Base-by-base conservation (phyloP, 2,797 vertebrate species). In the Gila robusta region DNA sequence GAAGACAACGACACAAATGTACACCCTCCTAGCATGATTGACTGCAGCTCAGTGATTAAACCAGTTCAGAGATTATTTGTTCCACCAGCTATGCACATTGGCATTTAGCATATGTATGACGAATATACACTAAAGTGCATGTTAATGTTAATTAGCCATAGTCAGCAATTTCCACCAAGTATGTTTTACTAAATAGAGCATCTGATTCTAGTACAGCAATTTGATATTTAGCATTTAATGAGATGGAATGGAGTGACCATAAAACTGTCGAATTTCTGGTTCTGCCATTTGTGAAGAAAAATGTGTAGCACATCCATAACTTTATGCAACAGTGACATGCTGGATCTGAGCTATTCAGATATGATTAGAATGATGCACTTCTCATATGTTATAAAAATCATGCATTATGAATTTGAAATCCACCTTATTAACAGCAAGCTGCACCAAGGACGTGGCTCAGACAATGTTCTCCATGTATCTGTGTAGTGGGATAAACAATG, bases 31-130 rank as follows among this genome's bases (percentile, higher is more conserved):
- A 62, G 44, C 28, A 66, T 54, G 21, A 72, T 28, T 83, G 12
- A 69, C 39, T 66, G 44, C 32, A 74, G 41, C 54, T 83, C 26
- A 76, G 28, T 54, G 73, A 54, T 76, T 59, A 79, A 79, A 62
- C 76, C 28, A 76, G 47, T 76, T 54, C 49, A 26, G 62, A 49
- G 19, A 82, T 70, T 69, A 76, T 39, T 82, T 54, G 49, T 80
- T 86, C 37, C 54, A 62, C 32, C 82, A 47, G 82, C 52, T 17
- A 47, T 41, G 10, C 54, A 1, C 26, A 14, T 32, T 77, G 80
- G 14, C 23, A 21, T 71, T 86, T 49, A 70, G 21, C 28, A 47
- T 62, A 26, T 28, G 10, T 32, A 47, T 32, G 23, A 12, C 19
- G 41, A 41, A 9, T 49, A 82, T 26, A 56, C 67, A 56, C 72